Conservation (phyloP, 2,797 vertebrate species). For the Morus bassanus region DNA sequence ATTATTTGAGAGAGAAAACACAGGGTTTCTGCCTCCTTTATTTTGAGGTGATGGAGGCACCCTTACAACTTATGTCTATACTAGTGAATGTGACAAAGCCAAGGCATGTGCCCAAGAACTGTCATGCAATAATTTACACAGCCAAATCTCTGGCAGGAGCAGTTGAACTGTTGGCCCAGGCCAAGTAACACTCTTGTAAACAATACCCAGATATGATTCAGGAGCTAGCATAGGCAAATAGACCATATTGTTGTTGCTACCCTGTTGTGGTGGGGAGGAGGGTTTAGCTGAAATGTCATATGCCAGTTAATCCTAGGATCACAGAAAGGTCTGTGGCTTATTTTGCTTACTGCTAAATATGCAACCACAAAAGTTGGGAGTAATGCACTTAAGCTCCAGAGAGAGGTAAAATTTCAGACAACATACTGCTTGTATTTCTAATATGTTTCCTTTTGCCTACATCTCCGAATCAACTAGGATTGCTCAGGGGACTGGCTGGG, state of each 20-base stretch:
- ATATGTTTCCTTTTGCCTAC: conserved; percentile 41
- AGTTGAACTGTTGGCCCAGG: neutral
- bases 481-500: conserved; percentile 2
- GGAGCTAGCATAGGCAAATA: neutral
- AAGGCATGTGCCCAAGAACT: neutral
- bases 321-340: conserved; percentile 37
- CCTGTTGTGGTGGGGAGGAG: neutral
- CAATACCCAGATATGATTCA: neutral
- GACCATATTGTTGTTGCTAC: neutral
- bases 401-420: conserved; percentile 59
- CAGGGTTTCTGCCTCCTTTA: neutral
- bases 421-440: conserved; percentile 33
- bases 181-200: neutral
- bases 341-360: conserved; percentile 62
- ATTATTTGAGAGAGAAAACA: neutral
- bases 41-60: neutral
- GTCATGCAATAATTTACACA: neutral
- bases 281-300: conserved; percentile 36
- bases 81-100: neutral
- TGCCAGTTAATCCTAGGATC: conserved; percentile 35
- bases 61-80: neutral
- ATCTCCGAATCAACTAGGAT: conserved; percentile 28
- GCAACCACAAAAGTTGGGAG: conserved; percentile 46
- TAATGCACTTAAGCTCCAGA: conserved; percentile 49
- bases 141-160: neutral